Evolutionary conservation across 2,113 vertebrate species (phyloP).

Genomic region (Coregonus clupeaformis): DNA sequence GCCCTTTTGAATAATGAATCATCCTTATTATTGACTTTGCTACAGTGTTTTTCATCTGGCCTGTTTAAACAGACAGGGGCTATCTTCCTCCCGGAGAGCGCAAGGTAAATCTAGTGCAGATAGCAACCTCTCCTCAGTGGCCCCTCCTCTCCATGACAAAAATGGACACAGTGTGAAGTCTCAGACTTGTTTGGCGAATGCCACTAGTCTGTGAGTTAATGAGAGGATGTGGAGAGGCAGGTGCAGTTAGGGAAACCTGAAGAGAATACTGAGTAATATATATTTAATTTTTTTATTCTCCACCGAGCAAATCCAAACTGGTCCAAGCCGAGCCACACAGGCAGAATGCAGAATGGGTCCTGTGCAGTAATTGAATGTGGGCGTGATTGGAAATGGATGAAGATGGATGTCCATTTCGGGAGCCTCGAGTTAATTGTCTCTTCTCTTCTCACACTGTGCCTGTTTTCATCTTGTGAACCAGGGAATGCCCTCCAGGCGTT

Average conservation of each 20-base stretch:
- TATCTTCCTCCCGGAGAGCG: constrained; percentile 17
- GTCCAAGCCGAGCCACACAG: constrained; percentile 21
- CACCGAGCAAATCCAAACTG: constrained; percentile 37
- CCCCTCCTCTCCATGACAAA: constrained; percentile 15
- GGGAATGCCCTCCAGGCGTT: constrained; percentile 86
- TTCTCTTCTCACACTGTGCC: constrained; percentile 5
- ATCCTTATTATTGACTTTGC: constrained; percentile 35
- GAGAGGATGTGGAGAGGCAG: constrained; percentile 72
- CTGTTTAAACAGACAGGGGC: constrained; percentile 49
- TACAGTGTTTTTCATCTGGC: constrained; percentile 32
- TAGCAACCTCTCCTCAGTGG: constrained; percentile 1
- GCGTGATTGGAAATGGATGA: constrained; percentile 10
- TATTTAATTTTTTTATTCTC: constrained; percentile 40
- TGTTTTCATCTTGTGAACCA: constrained; percentile 47
- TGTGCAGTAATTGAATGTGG: constrained; percentile 17
- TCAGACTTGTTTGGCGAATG: constrained; percentile 69
- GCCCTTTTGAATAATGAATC: constrained; percentile 50
- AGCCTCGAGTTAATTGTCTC: neutral
- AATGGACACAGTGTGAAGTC: constrained; percentile 65
- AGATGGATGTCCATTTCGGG: constrained; percentile 1
- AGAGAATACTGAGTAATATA: constrained; percentile 75
- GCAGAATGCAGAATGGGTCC: constrained; percentile 31
- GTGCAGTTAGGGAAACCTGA: constrained; percentile 65
- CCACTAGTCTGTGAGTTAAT: constrained; percentile 70
- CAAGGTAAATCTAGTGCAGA: constrained; percentile 51